phyloP scores from a whole-genome alignment of 2,888 invertebrate species.

The Ditula angustiorana region DNA sequence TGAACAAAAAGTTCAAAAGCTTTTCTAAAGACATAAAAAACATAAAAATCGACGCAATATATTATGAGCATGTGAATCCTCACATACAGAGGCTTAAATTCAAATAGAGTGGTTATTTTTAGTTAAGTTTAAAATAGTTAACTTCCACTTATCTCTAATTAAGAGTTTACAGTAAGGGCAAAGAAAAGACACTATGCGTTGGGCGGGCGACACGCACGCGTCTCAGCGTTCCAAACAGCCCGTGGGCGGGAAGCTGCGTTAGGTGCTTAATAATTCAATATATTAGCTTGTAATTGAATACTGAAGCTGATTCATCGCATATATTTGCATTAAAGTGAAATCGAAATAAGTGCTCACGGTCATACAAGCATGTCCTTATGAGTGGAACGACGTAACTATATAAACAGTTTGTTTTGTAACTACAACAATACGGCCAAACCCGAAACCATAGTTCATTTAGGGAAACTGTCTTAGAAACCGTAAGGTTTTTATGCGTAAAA shows the following conservation, averaged over 20 bases:
- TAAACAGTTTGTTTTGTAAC: too few relatives aligned
- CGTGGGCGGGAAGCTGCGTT: constrained; percentile 47
- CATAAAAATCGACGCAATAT: too few relatives aligned
- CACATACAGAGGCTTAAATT: too few relatives aligned
- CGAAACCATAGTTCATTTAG: too few relatives aligned
- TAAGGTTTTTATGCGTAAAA: too few relatives aligned
- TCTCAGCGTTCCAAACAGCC: constrained; percentile 47
- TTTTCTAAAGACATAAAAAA: too few relatives aligned
- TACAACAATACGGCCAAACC: too few relatives aligned
- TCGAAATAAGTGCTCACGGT: background rate
- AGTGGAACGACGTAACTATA: background rate
- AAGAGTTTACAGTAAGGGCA: constrained; percentile 41
- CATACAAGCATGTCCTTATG: background rate
- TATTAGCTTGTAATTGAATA: constrained; percentile 27
- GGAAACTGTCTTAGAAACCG: too few relatives aligned
- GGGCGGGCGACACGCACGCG: constrained; percentile 46
- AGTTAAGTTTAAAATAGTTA: background rate
- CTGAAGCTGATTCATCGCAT: constrained; percentile 18
- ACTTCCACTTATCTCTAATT: constrained; percentile 28
- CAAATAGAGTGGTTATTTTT: background rate
- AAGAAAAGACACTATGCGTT: constrained; percentile 40
- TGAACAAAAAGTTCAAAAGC: too few relatives aligned
- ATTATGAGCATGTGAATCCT: too few relatives aligned
- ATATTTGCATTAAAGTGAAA: constrained; percentile 2
- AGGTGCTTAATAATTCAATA: constrained; percentile 2